These are phyloP conservation scores for Orthosia cruda DNA, from an alignment of 2,888 invertebrate species.

Conservation along the genomic window DNA sequence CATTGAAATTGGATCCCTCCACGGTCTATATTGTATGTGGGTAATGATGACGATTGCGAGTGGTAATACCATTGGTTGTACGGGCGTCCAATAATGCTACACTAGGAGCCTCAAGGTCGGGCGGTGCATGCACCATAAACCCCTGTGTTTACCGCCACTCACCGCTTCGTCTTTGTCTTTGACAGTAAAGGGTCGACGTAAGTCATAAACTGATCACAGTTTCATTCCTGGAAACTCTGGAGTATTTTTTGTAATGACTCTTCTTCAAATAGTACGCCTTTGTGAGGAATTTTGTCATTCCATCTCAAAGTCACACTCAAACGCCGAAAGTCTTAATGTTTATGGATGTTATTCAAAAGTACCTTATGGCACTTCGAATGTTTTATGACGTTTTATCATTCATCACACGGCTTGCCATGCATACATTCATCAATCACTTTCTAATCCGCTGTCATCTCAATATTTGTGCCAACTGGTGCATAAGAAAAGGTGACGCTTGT, in stretches of 20 bases:
- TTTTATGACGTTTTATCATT: constrained; percentile 39
- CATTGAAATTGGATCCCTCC: constrained; percentile 66
- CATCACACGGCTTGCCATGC: constrained; percentile 24
- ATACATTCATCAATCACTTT: constrained; percentile 60
- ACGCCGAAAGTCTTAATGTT: constrained; percentile 34
- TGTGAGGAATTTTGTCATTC: constrained; percentile 13
- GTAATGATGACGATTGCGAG: constrained; percentile 49
- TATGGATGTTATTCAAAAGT: constrained; percentile 23
- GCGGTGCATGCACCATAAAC: constrained; percentile 73
- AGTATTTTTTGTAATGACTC: constrained; percentile 5
- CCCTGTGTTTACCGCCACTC: constrained; percentile 73
- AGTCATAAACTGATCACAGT: constrained; percentile 65
- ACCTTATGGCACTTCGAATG: constrained; percentile 29
- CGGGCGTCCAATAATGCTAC: constrained; percentile 59
- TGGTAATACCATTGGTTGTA: constrained; percentile 58
- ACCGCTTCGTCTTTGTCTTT: constrained; percentile 70
- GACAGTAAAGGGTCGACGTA: constrained; percentile 55
- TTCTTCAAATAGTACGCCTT: constrained; percentile 16
- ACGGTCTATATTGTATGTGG: constrained; percentile 62
- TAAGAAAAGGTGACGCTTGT: constrained; percentile 68
- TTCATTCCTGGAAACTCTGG: constrained; percentile 16
- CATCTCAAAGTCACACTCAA: constrained; percentile 24
- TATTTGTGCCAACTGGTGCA: constrained; percentile 67
- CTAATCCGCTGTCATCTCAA: constrained; percentile 65
- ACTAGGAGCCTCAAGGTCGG: constrained; percentile 70